These are phyloP conservation scores for Cladorhizidae sp. DNA, from an alignment of 37 sponge, comb jelly and placozoan species.

Conservation along the genomic window DNA sequence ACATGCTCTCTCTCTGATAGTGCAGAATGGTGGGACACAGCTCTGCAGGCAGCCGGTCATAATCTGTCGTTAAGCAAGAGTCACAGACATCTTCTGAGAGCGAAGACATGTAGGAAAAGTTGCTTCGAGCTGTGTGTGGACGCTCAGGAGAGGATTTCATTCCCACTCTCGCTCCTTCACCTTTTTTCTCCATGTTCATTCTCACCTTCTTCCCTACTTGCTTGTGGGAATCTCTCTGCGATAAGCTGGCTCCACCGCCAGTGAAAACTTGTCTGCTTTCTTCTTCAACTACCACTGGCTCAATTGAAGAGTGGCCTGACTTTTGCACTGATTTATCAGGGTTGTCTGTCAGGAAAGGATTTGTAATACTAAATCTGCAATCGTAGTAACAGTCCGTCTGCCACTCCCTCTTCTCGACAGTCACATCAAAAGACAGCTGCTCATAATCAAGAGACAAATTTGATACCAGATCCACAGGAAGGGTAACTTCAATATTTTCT, in stretches of 20 bases:
- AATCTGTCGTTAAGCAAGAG: constrained; percentile 27
- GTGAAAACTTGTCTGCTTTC: neutral
- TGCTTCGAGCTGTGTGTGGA: constrained; percentile 51
- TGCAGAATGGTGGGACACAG: constrained; percentile 66
- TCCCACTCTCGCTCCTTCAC: neutral
- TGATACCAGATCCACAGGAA: constrained; percentile 43
- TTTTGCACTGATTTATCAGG: constrained; percentile 33
- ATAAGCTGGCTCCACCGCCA: neutral
- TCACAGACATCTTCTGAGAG: constrained; percentile 46
- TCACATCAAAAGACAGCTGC: constrained; percentile 40
- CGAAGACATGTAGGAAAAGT: constrained; percentile 43
- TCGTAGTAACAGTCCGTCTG: constrained; percentile 90
- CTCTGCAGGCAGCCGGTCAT: constrained; percentile 64
- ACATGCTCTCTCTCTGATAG: constrained; percentile 47
- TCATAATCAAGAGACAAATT: constrained; percentile 32
- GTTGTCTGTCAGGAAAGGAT: constrained; percentile 46
- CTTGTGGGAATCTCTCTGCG: neutral
- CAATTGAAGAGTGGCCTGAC: neutral
- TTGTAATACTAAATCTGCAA: constrained; percentile 19
- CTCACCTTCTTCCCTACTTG: constrained; percentile 30
- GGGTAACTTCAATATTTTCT: neutral
- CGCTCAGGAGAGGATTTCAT: constrained; percentile 32
- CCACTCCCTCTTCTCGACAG: constrained; percentile 80
- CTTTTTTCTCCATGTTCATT: constrained; percentile 23
- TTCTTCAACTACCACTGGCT: neutral